Conservation (phyloP, 2,797 vertebrate species). For the Sebastolobus alascanus region DNA sequence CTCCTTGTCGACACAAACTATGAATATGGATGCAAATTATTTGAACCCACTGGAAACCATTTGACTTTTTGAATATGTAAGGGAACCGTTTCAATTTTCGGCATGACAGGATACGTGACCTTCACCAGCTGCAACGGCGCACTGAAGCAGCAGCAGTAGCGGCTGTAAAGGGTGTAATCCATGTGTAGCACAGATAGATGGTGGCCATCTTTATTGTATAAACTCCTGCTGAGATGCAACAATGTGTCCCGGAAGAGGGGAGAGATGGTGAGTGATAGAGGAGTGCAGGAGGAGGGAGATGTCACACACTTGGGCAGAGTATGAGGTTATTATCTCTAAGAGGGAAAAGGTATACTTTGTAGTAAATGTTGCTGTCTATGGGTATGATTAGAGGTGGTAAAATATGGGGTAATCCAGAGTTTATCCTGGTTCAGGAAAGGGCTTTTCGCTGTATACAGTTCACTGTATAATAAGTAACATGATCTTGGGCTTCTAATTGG, state of each 20-base stretch:
- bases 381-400: conserved; percentile 1
- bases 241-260: background rate
- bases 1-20: background rate
- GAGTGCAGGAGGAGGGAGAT: background rate
- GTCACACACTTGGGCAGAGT: background rate
- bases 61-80: conserved; percentile 44
- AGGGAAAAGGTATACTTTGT: background rate
- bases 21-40: conserved; percentile 50
- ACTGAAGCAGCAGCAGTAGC: background rate
- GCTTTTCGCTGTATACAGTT: background rate
- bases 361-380: background rate
- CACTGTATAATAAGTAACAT: background rate
- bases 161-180: conserved; percentile 19
- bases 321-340: conserved; percentile 5
- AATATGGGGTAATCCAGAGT: background rate
- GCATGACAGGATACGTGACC: conserved; percentile 38
- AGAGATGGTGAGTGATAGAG: background rate
- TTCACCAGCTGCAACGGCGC: conserved; percentile 20
- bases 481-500: background rate
- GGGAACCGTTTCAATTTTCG: conserved; percentile 29
- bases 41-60: conserved; percentile 28
- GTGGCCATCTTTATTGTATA: conserved; percentile 28
- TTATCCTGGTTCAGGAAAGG: background rate
- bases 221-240: conserved; percentile 40
- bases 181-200: conserved; percentile 22